These are phyloP conservation scores for Carterocephalus palaemon DNA, from an alignment of 2,888 invertebrate species.

Conservation along the genomic window DNA sequence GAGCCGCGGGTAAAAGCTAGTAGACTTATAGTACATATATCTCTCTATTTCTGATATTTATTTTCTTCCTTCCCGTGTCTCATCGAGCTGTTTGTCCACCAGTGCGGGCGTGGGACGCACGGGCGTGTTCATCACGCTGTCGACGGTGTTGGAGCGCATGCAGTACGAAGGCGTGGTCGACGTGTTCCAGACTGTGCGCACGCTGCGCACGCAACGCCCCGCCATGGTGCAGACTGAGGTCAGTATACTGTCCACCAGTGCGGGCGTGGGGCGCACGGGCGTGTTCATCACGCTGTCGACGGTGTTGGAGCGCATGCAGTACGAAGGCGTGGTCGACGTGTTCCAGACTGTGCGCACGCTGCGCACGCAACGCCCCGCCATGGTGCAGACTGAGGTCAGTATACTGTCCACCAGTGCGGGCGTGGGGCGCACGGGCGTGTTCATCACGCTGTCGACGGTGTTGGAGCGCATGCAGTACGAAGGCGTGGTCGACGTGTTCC, in stretches of 20 bases:
- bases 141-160: constrained; percentile 98
- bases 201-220: constrained; percentile 97
- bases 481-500: constrained; percentile 99
- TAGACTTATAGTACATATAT: no score
- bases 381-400: constrained; percentile 98
- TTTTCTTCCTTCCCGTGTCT: no score
- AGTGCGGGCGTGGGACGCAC: constrained; percentile 99
- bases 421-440: constrained; percentile 98
- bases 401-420: constrained; percentile 86
- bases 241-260: constrained; percentile 76
- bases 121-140: constrained; percentile 98
- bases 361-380: constrained; percentile 98
- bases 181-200: constrained; percentile 99
- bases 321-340: constrained; percentile 98
- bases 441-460: constrained; percentile 98
- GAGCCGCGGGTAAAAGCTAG: no score
- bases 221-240: constrained; percentile 99
- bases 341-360: constrained; percentile 99
- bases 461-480: constrained; percentile 99
- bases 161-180: constrained; percentile 99
- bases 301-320: constrained; percentile 98
- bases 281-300: constrained; percentile 99
- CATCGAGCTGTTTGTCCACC: constrained; percentile 27
- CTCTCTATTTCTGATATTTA: no score
- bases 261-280: constrained; percentile 98